Percentiles rank a stretch among this genome's conserved stretches.
phyloP scores from a whole-genome alignment of 2,797 vertebrate species.

The Halcyon badia region DNA sequence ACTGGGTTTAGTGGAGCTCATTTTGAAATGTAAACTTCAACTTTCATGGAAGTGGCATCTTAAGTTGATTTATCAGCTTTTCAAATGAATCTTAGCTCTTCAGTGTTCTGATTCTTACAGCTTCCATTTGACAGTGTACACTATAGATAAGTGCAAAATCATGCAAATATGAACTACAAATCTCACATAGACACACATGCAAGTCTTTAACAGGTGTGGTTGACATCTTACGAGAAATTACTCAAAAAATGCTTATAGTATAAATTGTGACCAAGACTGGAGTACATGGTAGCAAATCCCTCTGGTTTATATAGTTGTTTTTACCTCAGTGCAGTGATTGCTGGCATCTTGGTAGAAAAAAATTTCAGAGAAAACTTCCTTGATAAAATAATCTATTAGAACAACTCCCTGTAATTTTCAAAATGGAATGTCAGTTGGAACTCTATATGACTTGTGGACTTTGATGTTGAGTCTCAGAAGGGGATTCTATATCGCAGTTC shows the following conservation, averaged over 20 bases:
- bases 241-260: constrained; percentile 2
- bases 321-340: neutral
- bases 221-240: constrained; percentile 40
- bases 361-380: neutral
- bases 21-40: constrained; percentile 27
- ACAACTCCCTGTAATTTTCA: constrained; percentile 22
- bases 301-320: neutral
- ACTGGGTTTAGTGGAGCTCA: neutral
- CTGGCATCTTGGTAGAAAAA: neutral
- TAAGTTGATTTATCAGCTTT: constrained; percentile 35
- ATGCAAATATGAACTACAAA: constrained; percentile 49
- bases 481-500: neutral
- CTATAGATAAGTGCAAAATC: constrained; percentile 45
- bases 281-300: constrained; percentile 5
- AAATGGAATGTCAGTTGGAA: constrained; percentile 19
- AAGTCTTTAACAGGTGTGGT: neutral
- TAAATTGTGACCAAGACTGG: constrained; percentile 14
- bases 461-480: neutral
- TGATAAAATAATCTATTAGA: constrained; percentile 40
- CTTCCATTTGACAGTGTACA: constrained; percentile 12
- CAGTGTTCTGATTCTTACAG: constrained; percentile 45
- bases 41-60: neutral
- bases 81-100: constrained; percentile 13
- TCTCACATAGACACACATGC: neutral
- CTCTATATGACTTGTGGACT: neutral